Evolutionary conservation across 2,888 invertebrate genomes (phyloP).

Genomic region (Pocota personata): DNA sequence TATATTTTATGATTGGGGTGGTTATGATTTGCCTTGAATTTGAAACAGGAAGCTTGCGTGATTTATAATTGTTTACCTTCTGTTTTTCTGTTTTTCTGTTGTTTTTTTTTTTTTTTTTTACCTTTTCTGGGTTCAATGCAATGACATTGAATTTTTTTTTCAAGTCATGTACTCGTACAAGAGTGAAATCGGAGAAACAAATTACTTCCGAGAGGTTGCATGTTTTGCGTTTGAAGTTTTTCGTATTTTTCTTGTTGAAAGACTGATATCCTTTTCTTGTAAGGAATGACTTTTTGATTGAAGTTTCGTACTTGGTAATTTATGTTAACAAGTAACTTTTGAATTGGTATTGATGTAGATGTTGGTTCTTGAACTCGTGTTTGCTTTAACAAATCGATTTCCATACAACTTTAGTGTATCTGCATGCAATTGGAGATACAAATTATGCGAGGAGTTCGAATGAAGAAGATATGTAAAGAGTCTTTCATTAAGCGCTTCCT

Average conservation of each 20-base stretch:
- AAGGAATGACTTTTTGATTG: conserved; percentile 1
- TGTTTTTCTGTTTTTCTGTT: not conserved
- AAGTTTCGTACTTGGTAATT: not conserved
- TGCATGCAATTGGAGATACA: no score
- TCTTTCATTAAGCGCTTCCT: no score
- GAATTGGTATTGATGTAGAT: not conserved
- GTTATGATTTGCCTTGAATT: not conserved
- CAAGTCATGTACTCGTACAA: not conserved
- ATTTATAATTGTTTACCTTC: conserved; percentile 19
- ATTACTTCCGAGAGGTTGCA: conserved; percentile 52
- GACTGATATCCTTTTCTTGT: conserved; percentile 27
- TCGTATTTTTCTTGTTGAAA: conserved; percentile 2
- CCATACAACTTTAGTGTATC: no score
- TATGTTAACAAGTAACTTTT: not conserved
- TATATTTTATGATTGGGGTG: not conserved
- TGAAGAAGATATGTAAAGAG: no score
- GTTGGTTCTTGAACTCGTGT: not conserved
- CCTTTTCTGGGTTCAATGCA: not conserved
- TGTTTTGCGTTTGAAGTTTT: conserved; percentile 6
- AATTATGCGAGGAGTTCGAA: no score
- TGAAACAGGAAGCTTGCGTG: conserved; percentile 14
- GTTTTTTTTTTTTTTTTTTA: not conserved
- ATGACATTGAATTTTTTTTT: conserved; percentile 5
- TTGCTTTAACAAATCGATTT: no score
- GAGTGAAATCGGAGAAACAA: conserved; percentile 38